Base-by-base conservation (phyloP, 2,113 vertebrate species). In the Laticauda colubrina region DNA sequence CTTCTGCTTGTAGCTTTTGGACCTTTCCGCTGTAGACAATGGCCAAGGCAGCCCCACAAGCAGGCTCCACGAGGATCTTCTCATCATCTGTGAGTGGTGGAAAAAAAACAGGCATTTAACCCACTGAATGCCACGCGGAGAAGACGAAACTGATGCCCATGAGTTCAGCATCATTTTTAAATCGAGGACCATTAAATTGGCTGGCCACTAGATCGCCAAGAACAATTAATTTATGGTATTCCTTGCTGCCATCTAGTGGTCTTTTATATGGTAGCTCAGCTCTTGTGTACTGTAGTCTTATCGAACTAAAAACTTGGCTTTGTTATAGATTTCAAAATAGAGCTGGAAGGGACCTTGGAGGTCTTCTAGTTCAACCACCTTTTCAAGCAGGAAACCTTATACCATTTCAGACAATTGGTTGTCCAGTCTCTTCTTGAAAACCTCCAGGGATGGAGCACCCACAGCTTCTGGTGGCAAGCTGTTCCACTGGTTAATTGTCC, bases 21-120 rank as follows among this genome's bases (percentile, higher is more conserved):
- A 98, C 95, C 81, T 98, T 94, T 0, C 87, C 94, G 29, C 98
- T 97, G 97, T 99, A 99, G 75, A 98, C 96, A 0, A 97, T 98
- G 0, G 98, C 97, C 95, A 99, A 97, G 15, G 98, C 98, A 0
- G 98, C 98, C 0, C 98, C 98, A 0, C 98, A 98, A 3, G 98
- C 98, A 0, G 98, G 98, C 93, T 99, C 98, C 96, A 99, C 98
- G 94, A 99, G 95, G 93, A 98, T 96, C 97, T 98, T 99, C 97
- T 99, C 98, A 0, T 99, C 98, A 81, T 98, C 98, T 99, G 96
- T 39, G 48, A 45, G 11, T 0, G 34, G 39, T 88, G 23, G 45
- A 6, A 5, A 20, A 55, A 75, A 61, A 54, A 48, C 0, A 3
- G 86, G 2, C 61, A 59, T 3, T 90, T 54, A 48, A 7, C 20